Evolutionary conservation across 2,113 vertebrate species (phyloP).

Genomic region (Archilochus colubris): DNA sequence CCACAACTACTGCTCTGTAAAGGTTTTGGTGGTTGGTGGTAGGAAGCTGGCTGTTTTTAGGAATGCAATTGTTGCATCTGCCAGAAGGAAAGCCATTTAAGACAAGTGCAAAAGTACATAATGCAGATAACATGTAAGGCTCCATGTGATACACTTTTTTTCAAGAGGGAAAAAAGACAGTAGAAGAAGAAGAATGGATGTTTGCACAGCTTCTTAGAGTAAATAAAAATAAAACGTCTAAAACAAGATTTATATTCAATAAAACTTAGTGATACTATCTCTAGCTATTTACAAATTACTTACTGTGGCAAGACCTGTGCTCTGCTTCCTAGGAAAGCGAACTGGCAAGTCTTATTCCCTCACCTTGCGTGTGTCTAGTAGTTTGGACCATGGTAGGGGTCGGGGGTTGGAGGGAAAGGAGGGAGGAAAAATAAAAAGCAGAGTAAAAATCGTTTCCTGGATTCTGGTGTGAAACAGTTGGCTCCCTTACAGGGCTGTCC

Average conservation of each 20-base stretch:
- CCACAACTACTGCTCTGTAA: neutral
- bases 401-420: no score
- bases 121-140: neutral
- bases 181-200: neutral
- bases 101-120: neutral
- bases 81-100: neutral
- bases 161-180: neutral
- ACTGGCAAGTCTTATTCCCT: neutral
- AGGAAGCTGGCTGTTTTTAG: neutral
- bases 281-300: neutral
- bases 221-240: neutral
- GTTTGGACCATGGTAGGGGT: neutral
- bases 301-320: neutral
- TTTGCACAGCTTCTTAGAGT: neutral
- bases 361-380: neutral
- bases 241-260: neutral
- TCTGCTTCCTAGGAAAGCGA: neutral
- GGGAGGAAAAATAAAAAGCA: neutral
- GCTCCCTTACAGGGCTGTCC: neutral
- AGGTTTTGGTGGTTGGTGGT: neutral
- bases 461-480: neutral
- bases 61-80: neutral
- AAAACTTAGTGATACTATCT: neutral
- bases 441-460: neutral
- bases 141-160: neutral